Conservation (phyloP, 2,113 vertebrate species). For the Salvator merianae region DNA sequence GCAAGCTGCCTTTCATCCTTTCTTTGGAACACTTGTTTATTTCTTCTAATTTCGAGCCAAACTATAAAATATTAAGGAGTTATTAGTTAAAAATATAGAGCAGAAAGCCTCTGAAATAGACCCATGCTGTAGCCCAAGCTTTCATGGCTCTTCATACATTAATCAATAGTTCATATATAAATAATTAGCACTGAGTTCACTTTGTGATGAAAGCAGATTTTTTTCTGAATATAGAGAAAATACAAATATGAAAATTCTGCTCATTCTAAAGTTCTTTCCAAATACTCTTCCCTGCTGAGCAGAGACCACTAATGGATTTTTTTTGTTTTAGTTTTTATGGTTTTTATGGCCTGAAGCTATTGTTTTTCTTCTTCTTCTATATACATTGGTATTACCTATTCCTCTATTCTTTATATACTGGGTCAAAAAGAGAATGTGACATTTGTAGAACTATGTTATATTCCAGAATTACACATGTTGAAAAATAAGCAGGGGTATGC, state of each 20-base stretch:
- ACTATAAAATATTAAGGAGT: slow-evolving; percentile 45
- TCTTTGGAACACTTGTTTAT: slow-evolving; percentile 14
- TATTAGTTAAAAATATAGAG: slow-evolving; percentile 50
- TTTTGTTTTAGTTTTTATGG: not conserved
- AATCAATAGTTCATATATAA: slow-evolving; percentile 68
- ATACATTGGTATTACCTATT: slow-evolving; percentile 1
- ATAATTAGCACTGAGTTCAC: slow-evolving; percentile 62
- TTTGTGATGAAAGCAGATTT: slow-evolving; percentile 64
- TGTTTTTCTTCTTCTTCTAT: not conserved
- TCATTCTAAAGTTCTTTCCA: slow-evolving; percentile 39
- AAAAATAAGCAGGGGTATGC: too few species aligned
- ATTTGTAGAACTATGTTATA: too few species aligned
- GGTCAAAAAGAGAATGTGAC: too few species aligned
- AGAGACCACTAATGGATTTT: slow-evolving; percentile 49
- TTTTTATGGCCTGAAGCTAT: slow-evolving; percentile 41
- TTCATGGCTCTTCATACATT: slow-evolving; percentile 59
- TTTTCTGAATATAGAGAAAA: slow-evolving; percentile 51
- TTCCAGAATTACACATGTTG: too few species aligned
- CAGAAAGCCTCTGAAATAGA: slow-evolving; percentile 54
- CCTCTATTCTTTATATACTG: not conserved
- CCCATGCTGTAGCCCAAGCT: slow-evolving; percentile 42
- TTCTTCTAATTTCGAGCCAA: slow-evolving; percentile 20
- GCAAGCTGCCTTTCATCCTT: not conserved
- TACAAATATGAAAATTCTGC: slow-evolving; percentile 49
- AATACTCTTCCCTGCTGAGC: slow-evolving; percentile 38